Conservation (phyloP, 2,797 vertebrate species). For the Schizothorax lantsangensis region DNA sequence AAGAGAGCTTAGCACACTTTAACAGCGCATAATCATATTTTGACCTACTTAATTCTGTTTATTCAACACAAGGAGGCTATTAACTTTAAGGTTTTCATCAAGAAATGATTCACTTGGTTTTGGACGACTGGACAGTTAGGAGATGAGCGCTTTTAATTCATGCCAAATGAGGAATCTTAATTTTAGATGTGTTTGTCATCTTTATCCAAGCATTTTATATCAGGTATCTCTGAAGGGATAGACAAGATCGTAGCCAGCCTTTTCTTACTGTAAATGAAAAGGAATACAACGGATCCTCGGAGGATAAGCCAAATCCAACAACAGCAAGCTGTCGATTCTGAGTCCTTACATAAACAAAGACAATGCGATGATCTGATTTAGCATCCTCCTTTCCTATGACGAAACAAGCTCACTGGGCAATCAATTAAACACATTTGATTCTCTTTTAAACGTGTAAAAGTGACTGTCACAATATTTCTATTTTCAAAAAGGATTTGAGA, state of each 20-base stretch:
- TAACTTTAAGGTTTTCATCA: constrained; percentile 28
- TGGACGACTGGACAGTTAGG: constrained; percentile 47
- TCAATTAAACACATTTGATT: constrained; percentile 54
- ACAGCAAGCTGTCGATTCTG: constrained; percentile 28
- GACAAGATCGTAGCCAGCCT: not conserved
- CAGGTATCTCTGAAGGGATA: constrained; percentile 18
- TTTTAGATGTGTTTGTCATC: constrained; percentile 18
- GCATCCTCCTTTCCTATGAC: constrained; percentile 44
- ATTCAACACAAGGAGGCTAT: constrained; percentile 49
- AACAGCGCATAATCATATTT: constrained; percentile 60
- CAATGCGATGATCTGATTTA: constrained; percentile 50
- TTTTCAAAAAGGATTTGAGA: constrained; percentile 30
- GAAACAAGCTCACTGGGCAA: constrained; percentile 50
- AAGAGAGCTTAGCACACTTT: constrained; percentile 59
- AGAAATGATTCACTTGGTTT: constrained; percentile 15
- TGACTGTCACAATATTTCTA: constrained; percentile 35
- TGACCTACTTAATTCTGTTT: constrained; percentile 62
- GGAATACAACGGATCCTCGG: constrained; percentile 36
- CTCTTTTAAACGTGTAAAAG: constrained; percentile 23
- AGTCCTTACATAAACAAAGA: constrained; percentile 44
- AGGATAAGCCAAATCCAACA: constrained; percentile 55
- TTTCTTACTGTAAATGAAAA: constrained; percentile 36
- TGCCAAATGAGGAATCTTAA: constrained; percentile 16
- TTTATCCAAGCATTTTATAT: constrained; percentile 18
- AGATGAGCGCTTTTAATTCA: constrained; percentile 3